Conservation (phyloP, 2,888 invertebrate genomes). For the Pteria penguin region DNA sequence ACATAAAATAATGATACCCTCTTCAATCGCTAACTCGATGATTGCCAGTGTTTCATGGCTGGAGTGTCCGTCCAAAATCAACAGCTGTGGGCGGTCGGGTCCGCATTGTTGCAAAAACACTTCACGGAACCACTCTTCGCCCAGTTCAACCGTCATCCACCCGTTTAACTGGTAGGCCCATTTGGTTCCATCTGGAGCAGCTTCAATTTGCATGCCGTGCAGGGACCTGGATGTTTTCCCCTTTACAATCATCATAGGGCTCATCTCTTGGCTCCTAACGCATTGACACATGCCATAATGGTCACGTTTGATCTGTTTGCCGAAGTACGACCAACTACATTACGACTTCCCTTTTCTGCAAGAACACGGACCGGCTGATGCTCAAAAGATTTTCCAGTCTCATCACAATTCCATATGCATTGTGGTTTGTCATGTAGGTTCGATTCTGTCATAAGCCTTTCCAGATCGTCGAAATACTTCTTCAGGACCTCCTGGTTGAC, state of each 20-base stretch:
- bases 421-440: constrained; percentile 2
- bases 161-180: constrained; percentile 55
- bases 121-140: constrained; percentile 54
- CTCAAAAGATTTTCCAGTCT: constrained; percentile 30
- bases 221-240: constrained; percentile 48
- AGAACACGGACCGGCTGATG: constrained; percentile 22
- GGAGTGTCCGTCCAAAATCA: constrained; percentile 56
- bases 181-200: constrained; percentile 41
- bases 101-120: constrained; percentile 57
- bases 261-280: constrained; percentile 42
- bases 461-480: constrained; percentile 35
- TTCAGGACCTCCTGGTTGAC: constrained; percentile 21
- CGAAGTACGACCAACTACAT: constrained; percentile 20
- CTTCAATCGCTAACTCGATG: constrained; percentile 45
- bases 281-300: not conserved
- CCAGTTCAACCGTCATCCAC: constrained; percentile 56
- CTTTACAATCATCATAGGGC: constrained; percentile 52
- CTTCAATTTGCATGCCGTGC: constrained; percentile 41
- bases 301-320: constrained; percentile 9
- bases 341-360: constrained; percentile 15
- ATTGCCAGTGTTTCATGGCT: constrained; percentile 53
- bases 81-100: constrained; percentile 54
- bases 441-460: constrained; percentile 4
- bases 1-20: constrained; percentile 43
- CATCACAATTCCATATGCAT: constrained; percentile 39